A percentile compares a stretch with the other conserved stretches of the same genome.
These are phyloP conservation scores for Pangasianodon gigas DNA, from an alignment of 2,113 vertebrate species.

Conservation along the genomic window DNA sequence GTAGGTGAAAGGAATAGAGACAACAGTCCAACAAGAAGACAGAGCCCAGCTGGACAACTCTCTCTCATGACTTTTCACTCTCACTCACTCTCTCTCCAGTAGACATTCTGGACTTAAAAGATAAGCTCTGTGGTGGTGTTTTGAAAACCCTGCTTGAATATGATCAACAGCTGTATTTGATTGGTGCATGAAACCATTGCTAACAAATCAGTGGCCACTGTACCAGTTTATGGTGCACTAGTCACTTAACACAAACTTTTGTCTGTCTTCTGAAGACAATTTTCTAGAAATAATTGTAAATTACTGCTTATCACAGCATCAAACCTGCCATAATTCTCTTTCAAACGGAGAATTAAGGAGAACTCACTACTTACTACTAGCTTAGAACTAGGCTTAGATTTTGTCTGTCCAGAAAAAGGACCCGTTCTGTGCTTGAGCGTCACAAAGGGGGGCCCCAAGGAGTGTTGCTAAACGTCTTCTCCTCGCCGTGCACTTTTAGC, in stretches of 20 bases:
- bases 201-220: not conserved
- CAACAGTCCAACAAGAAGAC: slow-evolving; percentile 35
- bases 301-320: not conserved
- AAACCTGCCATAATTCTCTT: not conserved
- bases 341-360: not conserved
- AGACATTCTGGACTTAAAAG: slow-evolving; percentile 8
- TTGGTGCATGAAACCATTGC: not conserved
- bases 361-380: not conserved
- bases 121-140: slow-evolving; percentile 17
- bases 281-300: not conserved
- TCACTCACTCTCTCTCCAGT: not conserved
- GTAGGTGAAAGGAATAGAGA: slow-evolving; percentile 40
- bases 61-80: not conserved
- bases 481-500: slow-evolving; percentile 49
- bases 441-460: slow-evolving; percentile 16
- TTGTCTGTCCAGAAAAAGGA: not conserved
- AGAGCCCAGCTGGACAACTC: slow-evolving; percentile 47
- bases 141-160: not conserved
- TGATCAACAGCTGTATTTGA: slow-evolving; percentile 5
- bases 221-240: not conserved
- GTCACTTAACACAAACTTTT: not conserved
- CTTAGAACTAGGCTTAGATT: not conserved
- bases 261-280: not conserved
- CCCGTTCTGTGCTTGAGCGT: slow-evolving; percentile 14
- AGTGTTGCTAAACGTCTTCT: slow-evolving; percentile 47